Conservation (phyloP, 1,140 invertebrate genomes). For the Matsumurasca onukii region DNA sequence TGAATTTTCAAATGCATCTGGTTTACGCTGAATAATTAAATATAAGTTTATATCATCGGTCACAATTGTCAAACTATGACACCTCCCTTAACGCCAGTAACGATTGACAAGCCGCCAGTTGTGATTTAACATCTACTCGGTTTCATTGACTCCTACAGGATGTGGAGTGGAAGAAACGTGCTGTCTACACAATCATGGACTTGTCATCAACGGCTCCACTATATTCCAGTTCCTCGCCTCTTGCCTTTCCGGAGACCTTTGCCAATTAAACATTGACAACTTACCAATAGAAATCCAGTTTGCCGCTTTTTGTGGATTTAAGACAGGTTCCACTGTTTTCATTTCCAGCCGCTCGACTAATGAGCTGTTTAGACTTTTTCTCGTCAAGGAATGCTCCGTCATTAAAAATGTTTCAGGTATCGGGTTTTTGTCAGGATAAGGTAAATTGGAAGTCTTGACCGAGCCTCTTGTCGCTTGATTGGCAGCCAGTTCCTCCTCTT, state of each 20-base stretch:
- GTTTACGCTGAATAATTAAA: too few relatives aligned
- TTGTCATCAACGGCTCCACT: too few relatives aligned
- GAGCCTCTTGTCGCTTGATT: neutral
- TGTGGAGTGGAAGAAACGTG: too few relatives aligned
- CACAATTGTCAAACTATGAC: too few relatives aligned
- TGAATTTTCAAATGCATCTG: too few relatives aligned
- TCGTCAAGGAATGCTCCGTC: slow-evolving; percentile 22
- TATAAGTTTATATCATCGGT: too few relatives aligned
- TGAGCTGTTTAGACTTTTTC: slow-evolving; percentile 26
- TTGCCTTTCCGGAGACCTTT: slow-evolving; percentile 14
- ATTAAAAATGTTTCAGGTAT: slow-evolving; percentile 26
- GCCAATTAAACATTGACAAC: slow-evolving; percentile 7
- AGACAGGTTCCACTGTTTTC: slow-evolving; percentile 25
- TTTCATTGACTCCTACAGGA: too few relatives aligned
- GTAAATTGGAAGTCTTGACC: slow-evolving; percentile 11
- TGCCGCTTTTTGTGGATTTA: slow-evolving; percentile 22
- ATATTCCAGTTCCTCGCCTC: slow-evolving; percentile 16
- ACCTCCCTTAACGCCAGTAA: too few relatives aligned
- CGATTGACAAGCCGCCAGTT: too few relatives aligned
- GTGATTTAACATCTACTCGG: too few relatives aligned
- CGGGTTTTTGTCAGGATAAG: slow-evolving; percentile 12
- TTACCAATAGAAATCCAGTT: slow-evolving; percentile 27
- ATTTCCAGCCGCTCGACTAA: slow-evolving; percentile 22
- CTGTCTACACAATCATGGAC: too few relatives aligned
- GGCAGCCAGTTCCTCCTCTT: neutral